Evolutionary conservation across 2,797 vertebrate species (phyloP), one percentile per base, ranked within the genome.

Genomic region (Typhlichthys eigenmanni): DNA sequence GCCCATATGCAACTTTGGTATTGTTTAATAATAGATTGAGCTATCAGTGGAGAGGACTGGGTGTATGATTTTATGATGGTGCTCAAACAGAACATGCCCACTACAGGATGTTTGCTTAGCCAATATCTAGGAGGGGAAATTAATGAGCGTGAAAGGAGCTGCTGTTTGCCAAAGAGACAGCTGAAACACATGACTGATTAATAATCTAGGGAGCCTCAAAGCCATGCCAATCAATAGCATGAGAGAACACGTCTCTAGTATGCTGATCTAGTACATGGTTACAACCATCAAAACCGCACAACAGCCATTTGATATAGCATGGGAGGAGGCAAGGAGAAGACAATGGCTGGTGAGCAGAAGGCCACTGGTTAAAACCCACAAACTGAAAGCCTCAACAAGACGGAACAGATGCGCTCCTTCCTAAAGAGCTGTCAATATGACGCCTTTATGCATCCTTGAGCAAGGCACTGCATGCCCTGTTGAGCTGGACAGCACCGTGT

Each of bases 81-180:
- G 78, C 82, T 85, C 55, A 8, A 84, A 80, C 82, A 58, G 75
- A 86, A 87, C 71, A 76, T 66, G 73, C 79, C 75, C 82, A 78
- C 72, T 73, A 54, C 71, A 77, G 75, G 65, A 73, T 88, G 85
- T 89, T 90, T 91, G 82, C 88, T 69, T 70, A 83, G 86, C 79
- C 83, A 85, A 86, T 90, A 86, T 82, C 75, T 80, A 68, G 76
- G 77, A 78, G 80, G 71, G 79, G 84, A 88, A 84, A 86, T 79
- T 87, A 90, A 87, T 87, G 82, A 78, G 51, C 85, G 82, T 85
- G 82, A 88, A 85, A 88, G 75, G 66, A 76, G 74, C 76, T 81
- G 79, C 80, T 87, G 83, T 85, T 87, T 87, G 86, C 67, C 83
- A 82, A 88, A 82, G 69, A 76, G 62, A 51, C 66, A 69, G 75